These are phyloP conservation scores for Pimephales promelas DNA, from an alignment of 2,113 vertebrate species.

Conservation along the genomic window DNA sequence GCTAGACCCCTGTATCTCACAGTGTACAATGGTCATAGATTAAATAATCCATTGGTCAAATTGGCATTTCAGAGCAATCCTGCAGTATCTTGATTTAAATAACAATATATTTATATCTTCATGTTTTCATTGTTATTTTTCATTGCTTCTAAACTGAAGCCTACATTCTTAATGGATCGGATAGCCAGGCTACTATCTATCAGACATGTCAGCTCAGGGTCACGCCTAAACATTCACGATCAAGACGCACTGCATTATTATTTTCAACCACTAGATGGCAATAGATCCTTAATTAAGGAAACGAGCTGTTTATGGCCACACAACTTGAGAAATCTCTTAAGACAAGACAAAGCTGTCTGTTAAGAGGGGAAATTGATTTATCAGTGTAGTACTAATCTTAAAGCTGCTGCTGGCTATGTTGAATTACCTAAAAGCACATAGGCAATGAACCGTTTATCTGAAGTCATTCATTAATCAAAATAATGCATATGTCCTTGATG, in stretches of 20 bases:
- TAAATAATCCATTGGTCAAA: neutral
- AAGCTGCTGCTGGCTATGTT: neutral
- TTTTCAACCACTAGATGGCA: constrained; percentile 55
- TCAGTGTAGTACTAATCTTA: neutral
- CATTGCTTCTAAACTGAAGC: neutral
- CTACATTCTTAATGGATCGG: neutral
- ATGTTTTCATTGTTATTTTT: neutral
- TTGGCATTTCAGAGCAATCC: neutral
- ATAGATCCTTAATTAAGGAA: constrained; percentile 36
- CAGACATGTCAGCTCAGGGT: constrained; percentile 1
- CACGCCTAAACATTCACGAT: constrained; percentile 11
- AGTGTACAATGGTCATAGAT: neutral
- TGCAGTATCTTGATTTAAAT: neutral
- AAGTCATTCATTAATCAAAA: constrained; percentile 10
- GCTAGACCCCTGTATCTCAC: neutral
- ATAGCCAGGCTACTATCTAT: neutral
- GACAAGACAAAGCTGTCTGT: neutral
- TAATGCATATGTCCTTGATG: neutral
- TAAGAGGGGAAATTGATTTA: neutral
- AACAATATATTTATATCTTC: neutral
- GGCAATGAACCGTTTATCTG: neutral
- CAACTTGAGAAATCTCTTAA: neutral
- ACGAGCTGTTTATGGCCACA: neutral
- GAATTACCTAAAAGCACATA: neutral
- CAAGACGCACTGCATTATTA: neutral